phyloP scores from a whole-genome alignment of 2,888 invertebrate genomes.

The Harpalus rubripes region DNA sequence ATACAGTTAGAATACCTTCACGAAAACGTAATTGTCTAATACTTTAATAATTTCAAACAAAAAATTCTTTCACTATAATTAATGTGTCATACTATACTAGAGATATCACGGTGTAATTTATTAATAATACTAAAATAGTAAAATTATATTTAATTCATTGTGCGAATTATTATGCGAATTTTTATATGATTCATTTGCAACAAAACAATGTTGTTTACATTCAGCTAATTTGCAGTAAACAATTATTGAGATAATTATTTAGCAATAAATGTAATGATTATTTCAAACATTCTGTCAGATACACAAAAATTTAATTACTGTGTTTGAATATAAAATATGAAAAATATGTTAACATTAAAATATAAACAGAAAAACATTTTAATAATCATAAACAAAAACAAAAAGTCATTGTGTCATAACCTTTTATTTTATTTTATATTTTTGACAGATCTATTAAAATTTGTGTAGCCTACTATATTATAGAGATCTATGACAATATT shows the following conservation, averaged over 20 bases:
- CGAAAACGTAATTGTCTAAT: too few species aligned
- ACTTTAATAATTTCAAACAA: too few species aligned
- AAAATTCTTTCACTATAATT: too few species aligned
- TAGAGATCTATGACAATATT: too few species aligned
- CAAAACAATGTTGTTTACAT: not conserved
- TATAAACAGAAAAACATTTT: not conserved
- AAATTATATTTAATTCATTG: not conserved
- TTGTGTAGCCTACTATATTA: too few species aligned
- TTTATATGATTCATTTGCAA: not conserved
- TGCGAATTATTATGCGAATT: not conserved
- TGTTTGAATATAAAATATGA: not conserved
- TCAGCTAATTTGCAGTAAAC: not conserved
- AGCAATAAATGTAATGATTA: not conserved
- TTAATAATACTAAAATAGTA: not conserved
- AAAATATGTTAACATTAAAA: not conserved
- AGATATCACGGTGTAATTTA: too few species aligned
- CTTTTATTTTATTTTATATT: too few species aligned
- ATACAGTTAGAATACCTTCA: too few species aligned
- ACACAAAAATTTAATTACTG: not conserved
- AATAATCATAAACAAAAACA: not conserved
- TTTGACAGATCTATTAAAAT: too few species aligned
- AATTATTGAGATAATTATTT: conserved; percentile 1
- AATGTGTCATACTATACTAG: too few species aligned
- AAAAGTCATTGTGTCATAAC: not conserved
- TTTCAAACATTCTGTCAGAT: not conserved